Evolutionary conservation across 2,113 vertebrate species (phyloP), one percentile per base, ranked within the genome.

Genomic region (Craseonycteris thonglongyai): DNA sequence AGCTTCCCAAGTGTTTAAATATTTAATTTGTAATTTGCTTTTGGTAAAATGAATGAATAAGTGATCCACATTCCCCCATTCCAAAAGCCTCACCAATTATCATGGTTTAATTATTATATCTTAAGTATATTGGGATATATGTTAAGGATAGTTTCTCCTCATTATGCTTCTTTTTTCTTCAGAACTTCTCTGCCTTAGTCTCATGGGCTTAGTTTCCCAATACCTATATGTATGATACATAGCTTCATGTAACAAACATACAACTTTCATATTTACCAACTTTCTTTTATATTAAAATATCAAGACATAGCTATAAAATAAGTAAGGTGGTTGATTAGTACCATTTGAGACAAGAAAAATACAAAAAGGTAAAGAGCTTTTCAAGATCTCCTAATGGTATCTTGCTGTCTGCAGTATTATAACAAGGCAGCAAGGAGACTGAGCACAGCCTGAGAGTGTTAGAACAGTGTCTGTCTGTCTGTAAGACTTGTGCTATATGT

Each of bases 1-100:
- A n/a, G n/a, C n/a, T n/a, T n/a, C n/a, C n/a, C n/a, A n/a, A 78
- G 40, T 71, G 16, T 76, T 76, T 51, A 18, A 51, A 51, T 51
- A 51, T 66, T 24, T 59, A 7, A 21, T 28, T 75, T 47, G 14
- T 68, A 42, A 68, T 61, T 80, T 68, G 22, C n/a, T 49, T 90
- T 92, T 56, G 40, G 14, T 33, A 2, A 75, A 40, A 81, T 16
- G 13, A 74, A 10, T 69, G 35, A 28, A 38, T 58, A 6, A 68
- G 51, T 11, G 13, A 22, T 14, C 7, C 6, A n/a, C 3, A 66
- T 1, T 51, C 1, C 9, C 24, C 30, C 2, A 26, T 19, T 1
- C 33, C 74, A 75, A 54, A 33, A 58, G 7, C 14, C 4, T 26
- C 38, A 40, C 11, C 6, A 49, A 5, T 80, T 14, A 35, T 35